Evolutionary conservation across 2,888 invertebrate genomes (phyloP), one percentile per base, ranked within the genome.

Genomic region (Deladenus siricidicola): DNA sequence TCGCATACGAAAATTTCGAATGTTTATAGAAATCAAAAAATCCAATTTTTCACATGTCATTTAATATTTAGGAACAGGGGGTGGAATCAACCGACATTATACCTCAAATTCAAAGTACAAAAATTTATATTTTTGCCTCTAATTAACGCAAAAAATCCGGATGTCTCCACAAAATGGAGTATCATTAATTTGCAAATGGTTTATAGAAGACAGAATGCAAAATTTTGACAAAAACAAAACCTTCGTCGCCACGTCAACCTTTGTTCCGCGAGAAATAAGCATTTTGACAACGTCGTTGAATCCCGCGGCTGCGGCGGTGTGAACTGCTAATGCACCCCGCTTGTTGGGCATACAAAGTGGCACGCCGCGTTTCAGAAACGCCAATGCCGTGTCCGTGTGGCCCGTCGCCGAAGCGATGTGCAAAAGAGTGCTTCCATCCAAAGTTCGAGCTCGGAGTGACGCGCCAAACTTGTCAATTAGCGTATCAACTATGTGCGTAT

Each of bases 291-390:
- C 94, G 29, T 92, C 90, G 4, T 92, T 90, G 79, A 96, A 94
- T 0, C 98, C 98, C 76, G 91, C 90, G 77, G 89, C 86, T 14
- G 96, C 94, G 0, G 98, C 98, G 0, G 93, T 92, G 81, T 98
- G 98, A 67, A 98, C 89, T 79, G 94, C 93, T 62, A 96, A 85
- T 0, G 96, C 96, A 53, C 98, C 98, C 73, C 86, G 87, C 88
- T 96, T 98, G 81, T 98, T 98, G 64, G 98, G 96, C 96, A 99
- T 99, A 80, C 94, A 92, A 24, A 98, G 85, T 70, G 96, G 96
- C 42, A 98, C 96, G 14, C 98, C 98, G 80, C 94, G 92, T 82
- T 92, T 93, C 81, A 98, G 89, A 64, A 98, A 87, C 86, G 93
- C 92, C 84, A 92, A 88, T 49, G 96, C 96, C 74, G 96, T 96